Evolutionary conservation across 2,113 vertebrate species (phyloP), one percentile per base, ranked within the genome.

Genomic region (Aptenodytes patagonicus): DNA sequence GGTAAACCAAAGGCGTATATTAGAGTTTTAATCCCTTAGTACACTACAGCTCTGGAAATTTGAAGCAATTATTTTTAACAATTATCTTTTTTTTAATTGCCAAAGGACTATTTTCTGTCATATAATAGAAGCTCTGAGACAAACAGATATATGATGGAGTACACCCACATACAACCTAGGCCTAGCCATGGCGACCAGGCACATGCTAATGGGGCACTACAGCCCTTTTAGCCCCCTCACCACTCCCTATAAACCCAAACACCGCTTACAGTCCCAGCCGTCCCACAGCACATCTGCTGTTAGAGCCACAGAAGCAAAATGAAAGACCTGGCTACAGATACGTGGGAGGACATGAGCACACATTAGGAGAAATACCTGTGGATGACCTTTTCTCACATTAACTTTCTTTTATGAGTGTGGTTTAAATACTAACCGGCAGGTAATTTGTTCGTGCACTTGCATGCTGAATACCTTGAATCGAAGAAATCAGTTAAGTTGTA

Each of bases 361-460:
- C 12, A 20, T 70, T 42, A 38, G 9, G 85, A 90, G 22, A 31
- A 84, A 36, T 60, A 83, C 11, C 34, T 1, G 0, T 34, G 25
- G 17, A 29, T n/a, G 49, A 79, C 49, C 32, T 94, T 85, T 71
- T 44, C 38, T 57, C 31, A 6, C 13, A 77, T 66, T 93, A 80
- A 72, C 57, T 91, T 61, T 57, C 61, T 44, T 91, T 84, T 90
- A 83, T 29, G 25, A 85, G 38, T 32, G 42, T 34, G 49, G 65
- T 95, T 94, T 94, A 96, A 93, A 94, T 76, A 84, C 69, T 84
- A 96, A 94, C 38, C 47, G 65, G 62, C n/a, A 83, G 40, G 44
- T 78, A 92, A 90, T 92, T 93, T 84, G 47, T 76, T 89, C 69
- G 46, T 38, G 55, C 36, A 36, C 49, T 82, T 89, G 86, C 73